Percentiles rank a stretch among this genome's conserved stretches.
Conservation (phyloP, 1,140 invertebrate genomes). For the Choristoneura fumiferana region DNA sequence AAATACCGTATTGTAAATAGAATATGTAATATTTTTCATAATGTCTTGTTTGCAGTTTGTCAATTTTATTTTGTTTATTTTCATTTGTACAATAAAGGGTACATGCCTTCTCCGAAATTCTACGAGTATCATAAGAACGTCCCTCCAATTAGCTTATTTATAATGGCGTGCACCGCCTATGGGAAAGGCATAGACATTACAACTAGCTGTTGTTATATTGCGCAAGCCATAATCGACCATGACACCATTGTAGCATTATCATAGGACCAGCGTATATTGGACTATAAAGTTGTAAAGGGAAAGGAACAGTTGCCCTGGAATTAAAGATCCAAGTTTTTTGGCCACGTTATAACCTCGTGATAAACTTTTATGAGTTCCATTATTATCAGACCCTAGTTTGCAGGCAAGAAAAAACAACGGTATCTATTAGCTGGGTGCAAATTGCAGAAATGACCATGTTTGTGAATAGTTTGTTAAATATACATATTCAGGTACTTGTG, state of each 20-base stretch:
- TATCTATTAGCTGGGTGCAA: too few species aligned
- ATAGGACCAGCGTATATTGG: neutral
- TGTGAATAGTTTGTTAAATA: too few species aligned
- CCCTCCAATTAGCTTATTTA: constrained; percentile 52
- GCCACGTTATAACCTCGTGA: neutral
- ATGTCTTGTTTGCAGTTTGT: too few species aligned
- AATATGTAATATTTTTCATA: too few species aligned
- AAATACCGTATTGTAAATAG: too few species aligned
- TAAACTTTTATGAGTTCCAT: too few species aligned
- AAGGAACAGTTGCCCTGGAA: constrained; percentile 23
- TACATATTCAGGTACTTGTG: too few species aligned
- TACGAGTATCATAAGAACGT: constrained; percentile 30
- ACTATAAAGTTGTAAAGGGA: constrained; percentile 9
- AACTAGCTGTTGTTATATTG: constrained; percentile 41
- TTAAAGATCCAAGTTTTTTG: neutral
- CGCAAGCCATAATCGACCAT: constrained; percentile 55
- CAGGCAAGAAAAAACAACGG: too few species aligned
- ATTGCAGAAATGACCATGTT: too few species aligned
- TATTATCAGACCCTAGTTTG: too few species aligned
- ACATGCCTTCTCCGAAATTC: constrained; percentile 30
- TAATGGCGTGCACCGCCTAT: constrained; percentile 48
- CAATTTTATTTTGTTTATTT: too few species aligned
- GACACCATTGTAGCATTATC: constrained; percentile 47
- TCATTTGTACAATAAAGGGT: too few species aligned
- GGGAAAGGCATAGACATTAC: constrained; percentile 46